Evolutionary conservation across 2,113 vertebrate species (phyloP), one percentile per base, ranked within the genome.

Genomic region (Ursus arctos): DNA sequence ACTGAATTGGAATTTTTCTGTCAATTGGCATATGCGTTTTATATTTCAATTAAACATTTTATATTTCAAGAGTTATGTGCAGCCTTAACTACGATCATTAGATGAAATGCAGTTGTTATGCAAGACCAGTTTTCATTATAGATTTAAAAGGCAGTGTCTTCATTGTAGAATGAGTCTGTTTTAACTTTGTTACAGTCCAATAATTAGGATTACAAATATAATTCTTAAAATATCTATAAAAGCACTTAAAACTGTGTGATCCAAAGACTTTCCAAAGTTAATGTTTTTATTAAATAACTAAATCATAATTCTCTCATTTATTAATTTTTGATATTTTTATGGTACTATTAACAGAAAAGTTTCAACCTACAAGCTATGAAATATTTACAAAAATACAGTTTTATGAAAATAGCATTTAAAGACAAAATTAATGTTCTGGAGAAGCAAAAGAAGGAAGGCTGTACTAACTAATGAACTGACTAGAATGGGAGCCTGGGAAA

Each of bases 191-290:
- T 51, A 96, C 0, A 10, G 84, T 16, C 69, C 69, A 22, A 92
- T 33, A 69, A 47, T 36, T n/a, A 74, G 8, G 15, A 96, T 22
- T 94, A n/a, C 13, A 98, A 94, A 91, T 36, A 57, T 2, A 87
- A 71, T 49, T 86, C 79, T 53, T 43, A 49, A 88, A 96, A 40
- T 67, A 53, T 19, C 83, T 49, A 40, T 47, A 95, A 93, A 26
- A 65, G 74, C 49, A 97, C 40, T 88, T 13, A 92, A 0, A 53
- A 31, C 6, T 77, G 19, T 0, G 61, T 13, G 22, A 69, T 16
- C 57, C 93, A 97, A 77, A 59, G 19, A 76, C 74, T 91, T 85
- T 86, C 85, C 26, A 96, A 94, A 93, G 61, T 77, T 18, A 94
- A 84, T 63, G 16, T 19, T 40, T 71, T 55, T 28, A 90, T 43